Evolutionary conservation across 2,888 invertebrate genomes (phyloP).

Genomic region (Pharmacophagus antenor): DNA sequence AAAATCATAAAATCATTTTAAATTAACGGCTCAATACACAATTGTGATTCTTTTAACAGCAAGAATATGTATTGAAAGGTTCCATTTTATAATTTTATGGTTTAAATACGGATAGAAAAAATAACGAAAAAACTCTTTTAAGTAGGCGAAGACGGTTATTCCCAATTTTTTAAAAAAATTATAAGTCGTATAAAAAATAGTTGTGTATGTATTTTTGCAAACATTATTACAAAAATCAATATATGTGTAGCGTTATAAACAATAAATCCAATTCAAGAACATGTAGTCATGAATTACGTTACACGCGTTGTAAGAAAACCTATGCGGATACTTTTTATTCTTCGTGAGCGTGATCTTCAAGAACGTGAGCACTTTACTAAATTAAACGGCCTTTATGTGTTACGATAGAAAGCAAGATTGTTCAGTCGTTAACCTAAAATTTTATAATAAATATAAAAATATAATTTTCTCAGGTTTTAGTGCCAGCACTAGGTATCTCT

Average conservation of each 20-base stretch:
- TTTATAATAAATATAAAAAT: neutral
- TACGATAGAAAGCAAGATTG: neutral
- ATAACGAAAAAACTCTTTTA: too few relatives aligned
- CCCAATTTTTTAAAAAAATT: too few relatives aligned
- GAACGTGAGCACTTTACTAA: constrained; percentile 5
- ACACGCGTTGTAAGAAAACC: constrained; percentile 4
- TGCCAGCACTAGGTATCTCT: too few relatives aligned
- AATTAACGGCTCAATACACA: too few relatives aligned
- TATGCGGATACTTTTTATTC: constrained; percentile 4
- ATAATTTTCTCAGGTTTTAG: too few relatives aligned
- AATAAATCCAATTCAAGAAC: neutral
- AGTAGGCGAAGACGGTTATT: too few relatives aligned
- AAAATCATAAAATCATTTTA: too few relatives aligned
- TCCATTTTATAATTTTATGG: too few relatives aligned
- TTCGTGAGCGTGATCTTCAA: neutral
- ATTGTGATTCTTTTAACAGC: too few relatives aligned
- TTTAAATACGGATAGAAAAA: too few relatives aligned
- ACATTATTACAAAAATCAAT: neutral
- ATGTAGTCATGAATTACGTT: neutral
- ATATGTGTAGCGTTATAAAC: neutral
- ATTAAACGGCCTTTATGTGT: constrained; percentile 1
- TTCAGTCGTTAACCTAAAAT: neutral
- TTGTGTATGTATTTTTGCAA: neutral
- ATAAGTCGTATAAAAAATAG: too few relatives aligned
- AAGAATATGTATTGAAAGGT: too few relatives aligned